Conservation (phyloP, 2,888 invertebrate species). For the Pandemis corylana region DNA sequence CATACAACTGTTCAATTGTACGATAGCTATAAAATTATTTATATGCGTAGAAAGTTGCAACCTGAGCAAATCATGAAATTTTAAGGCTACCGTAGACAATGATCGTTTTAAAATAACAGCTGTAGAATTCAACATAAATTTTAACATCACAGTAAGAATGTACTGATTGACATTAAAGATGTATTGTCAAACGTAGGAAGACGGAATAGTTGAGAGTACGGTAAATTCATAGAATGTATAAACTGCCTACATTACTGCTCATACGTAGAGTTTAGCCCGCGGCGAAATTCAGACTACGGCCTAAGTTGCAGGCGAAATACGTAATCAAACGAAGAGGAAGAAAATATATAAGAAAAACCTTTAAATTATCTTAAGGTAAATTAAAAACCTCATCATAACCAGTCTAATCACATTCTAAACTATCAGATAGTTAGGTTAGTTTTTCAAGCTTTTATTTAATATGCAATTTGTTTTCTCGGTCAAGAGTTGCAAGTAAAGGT, state of each 20-base stretch:
- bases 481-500: no score
- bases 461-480: no score
- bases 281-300: not conserved
- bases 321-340: not conserved
- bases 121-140: conserved; percentile 8
- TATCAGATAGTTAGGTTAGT: no score
- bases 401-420: no score
- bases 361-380: not conserved
- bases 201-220: conserved; percentile 4
- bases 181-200: conserved; percentile 3
- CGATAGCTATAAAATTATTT: not conserved
- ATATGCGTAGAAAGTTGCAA: conserved; percentile 1
- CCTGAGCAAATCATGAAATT: conserved; percentile 4
- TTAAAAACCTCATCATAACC: no score
- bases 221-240: conserved; percentile 7
- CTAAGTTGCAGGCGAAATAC: conserved; percentile 10
- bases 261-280: not conserved
- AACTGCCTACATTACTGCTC: not conserved
- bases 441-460: no score
- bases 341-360: not conserved
- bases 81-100: not conserved
- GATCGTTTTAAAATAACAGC: conserved; percentile 1
- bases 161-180: conserved; percentile 12
- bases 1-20: not conserved
- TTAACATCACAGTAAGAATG: conserved; percentile 8